phyloP scores from a whole-genome alignment of 2,888 invertebrate genomes.

The Ormyrus pomaceus region DNA sequence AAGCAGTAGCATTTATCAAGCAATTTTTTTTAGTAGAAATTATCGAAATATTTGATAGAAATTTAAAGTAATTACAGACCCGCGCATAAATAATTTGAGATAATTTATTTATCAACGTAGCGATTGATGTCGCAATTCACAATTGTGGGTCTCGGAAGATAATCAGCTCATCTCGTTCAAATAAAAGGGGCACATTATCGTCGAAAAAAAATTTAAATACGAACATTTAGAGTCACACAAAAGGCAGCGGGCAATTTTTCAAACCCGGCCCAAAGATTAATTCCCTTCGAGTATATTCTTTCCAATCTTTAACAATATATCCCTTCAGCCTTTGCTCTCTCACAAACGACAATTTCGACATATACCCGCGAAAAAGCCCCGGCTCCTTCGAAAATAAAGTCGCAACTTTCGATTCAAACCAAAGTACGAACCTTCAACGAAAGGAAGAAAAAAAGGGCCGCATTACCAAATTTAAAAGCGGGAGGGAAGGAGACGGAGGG shows the following conservation, averaged over 20 bases:
- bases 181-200: not conserved
- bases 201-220: conserved; percentile 16
- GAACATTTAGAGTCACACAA: not conserved
- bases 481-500: conserved; percentile 14
- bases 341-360: conserved; percentile 34
- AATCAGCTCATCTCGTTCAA: too few relatives aligned
- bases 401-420: conserved; percentile 29
- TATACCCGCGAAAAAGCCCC: conserved; percentile 19
- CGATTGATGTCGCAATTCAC: too few relatives aligned
- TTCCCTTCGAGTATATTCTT: conserved; percentile 2
- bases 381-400: conserved; percentile 14
- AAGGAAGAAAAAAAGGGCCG: not conserved
- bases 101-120: too few relatives aligned
- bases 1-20: too few relatives aligned
- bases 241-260: conserved; percentile 30
- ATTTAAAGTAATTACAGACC: too few relatives aligned
- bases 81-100: too few relatives aligned
- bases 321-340: not conserved
- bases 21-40: too few relatives aligned
- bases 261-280: conserved; percentile 32
- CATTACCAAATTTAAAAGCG: not conserved
- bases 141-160: too few relatives aligned
- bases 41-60: too few relatives aligned
- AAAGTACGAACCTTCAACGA: conserved; percentile 11
- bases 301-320: not conserved